phyloP scores from a whole-genome alignment of 2,113 vertebrate genomes.

The Crypturellus undulatus region DNA sequence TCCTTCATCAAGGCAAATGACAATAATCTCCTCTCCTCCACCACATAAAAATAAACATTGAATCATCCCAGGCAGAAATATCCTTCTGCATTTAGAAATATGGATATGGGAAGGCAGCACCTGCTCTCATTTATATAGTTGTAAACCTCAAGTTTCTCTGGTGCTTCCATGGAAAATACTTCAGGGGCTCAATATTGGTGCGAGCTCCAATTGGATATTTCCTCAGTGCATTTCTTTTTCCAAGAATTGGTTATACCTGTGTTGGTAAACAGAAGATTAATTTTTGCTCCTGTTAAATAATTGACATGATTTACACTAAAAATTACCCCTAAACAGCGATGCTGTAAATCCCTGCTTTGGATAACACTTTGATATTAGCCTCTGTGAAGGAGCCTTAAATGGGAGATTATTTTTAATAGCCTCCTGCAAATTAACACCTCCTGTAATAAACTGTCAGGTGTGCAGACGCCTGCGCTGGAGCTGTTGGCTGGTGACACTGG shows the following conservation, averaged over 20 bases:
- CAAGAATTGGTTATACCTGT: neutral
- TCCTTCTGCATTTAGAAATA: constrained; percentile 34
- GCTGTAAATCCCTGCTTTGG: neutral
- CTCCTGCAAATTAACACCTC: neutral
- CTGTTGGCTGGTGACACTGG: neutral
- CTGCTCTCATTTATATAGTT: neutral
- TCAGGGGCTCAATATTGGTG: neutral
- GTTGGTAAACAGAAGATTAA: neutral
- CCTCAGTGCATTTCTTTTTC: neutral
- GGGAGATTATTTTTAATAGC: neutral
- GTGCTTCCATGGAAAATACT: neutral
- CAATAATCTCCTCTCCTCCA: constrained; percentile 58
- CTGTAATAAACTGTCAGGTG: neutral
- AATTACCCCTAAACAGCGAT: neutral
- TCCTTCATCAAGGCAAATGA: constrained; percentile 56
- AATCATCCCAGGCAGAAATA: constrained; percentile 51
- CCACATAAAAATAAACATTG: constrained; percentile 54
- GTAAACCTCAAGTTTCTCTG: neutral
- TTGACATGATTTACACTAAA: neutral
- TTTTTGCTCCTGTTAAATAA: neutral
- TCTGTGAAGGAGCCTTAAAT: neutral
- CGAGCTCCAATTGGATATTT: neutral
- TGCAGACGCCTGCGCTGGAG: neutral
- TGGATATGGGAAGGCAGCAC: neutral
- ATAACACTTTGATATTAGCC: neutral